A percentile compares a stretch with the other conserved stretches of the same genome.
These are phyloP conservation scores for Drosophila flavopinicola DNA, from an alignment of 2,888 invertebrate species.

Conservation along the genomic window DNA sequence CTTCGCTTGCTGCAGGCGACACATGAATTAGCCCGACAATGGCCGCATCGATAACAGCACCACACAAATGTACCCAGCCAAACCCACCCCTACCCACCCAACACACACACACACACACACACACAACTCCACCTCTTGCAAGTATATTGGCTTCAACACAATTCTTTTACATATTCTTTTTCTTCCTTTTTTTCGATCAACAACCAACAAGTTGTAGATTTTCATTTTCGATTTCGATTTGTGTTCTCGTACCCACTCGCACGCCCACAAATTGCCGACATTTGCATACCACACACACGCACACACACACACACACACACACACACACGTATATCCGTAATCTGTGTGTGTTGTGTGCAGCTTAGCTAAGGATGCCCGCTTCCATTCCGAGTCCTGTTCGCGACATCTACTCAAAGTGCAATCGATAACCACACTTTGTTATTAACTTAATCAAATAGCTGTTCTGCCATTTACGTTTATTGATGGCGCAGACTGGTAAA, in stretches of 20 bases:
- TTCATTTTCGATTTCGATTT: constrained; percentile 66
- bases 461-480: too few species aligned
- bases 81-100: not conserved
- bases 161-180: constrained; percentile 8
- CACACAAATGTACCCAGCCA: not conserved
- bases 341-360: too few species aligned
- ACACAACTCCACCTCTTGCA: not conserved
- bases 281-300: not conserved
- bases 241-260: constrained; percentile 23
- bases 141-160: constrained; percentile 33
- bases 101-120: not conserved
- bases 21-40: constrained; percentile 79
- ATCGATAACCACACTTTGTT: constrained; percentile 48
- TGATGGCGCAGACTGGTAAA: too few species aligned
- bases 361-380: too few species aligned
- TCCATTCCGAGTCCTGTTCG: constrained; percentile 38
- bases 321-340: not conserved
- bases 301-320: not conserved
- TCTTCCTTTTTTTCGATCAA: not conserved
- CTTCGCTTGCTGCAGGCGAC: constrained; percentile 68
- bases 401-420: constrained; percentile 57
- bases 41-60: constrained; percentile 42
- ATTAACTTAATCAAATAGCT: too few species aligned
- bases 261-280: constrained; percentile 20
- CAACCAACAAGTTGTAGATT: constrained; percentile 74